These are phyloP conservation scores for Bradypodion ventrale DNA, from an alignment of 2,797 vertebrate genomes.

Conservation along the genomic window DNA sequence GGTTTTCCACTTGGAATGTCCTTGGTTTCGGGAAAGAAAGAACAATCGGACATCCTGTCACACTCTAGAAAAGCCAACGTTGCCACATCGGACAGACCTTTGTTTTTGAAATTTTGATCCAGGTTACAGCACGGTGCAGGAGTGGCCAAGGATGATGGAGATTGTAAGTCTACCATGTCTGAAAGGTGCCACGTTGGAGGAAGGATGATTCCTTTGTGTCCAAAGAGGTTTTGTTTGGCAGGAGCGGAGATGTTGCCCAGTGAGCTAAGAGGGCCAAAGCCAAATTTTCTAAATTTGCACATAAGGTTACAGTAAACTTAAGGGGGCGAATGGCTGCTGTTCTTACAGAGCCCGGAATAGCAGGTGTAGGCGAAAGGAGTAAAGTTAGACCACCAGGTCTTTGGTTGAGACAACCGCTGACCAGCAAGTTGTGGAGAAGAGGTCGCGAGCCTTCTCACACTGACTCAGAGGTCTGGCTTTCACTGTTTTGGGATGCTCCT, in stretches of 20 bases:
- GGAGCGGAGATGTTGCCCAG: slow-evolving; percentile 21
- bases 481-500: slow-evolving; percentile 31
- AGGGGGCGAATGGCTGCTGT: slow-evolving; percentile 2
- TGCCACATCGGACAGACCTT: too few species aligned
- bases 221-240: background rate
- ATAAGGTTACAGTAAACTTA: slow-evolving; percentile 1
- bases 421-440: background rate
- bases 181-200: background rate
- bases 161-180: too few species aligned
- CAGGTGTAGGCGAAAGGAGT: background rate
- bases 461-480: slow-evolving; percentile 28
- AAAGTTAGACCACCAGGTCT: background rate
- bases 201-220: background rate
- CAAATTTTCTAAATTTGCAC: slow-evolving; percentile 1
- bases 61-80: background rate
- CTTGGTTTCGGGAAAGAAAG: too few species aligned
- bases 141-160: background rate
- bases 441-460: background rate
- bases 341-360: slow-evolving; percentile 19
- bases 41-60: too few species aligned
- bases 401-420: background rate
- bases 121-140: background rate
- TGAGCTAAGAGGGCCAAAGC: background rate
- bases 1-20: too few species aligned
- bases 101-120: background rate